Conservation (phyloP, 2,888 invertebrate genomes). For the Caenorhabditis uteleia region DNA sequence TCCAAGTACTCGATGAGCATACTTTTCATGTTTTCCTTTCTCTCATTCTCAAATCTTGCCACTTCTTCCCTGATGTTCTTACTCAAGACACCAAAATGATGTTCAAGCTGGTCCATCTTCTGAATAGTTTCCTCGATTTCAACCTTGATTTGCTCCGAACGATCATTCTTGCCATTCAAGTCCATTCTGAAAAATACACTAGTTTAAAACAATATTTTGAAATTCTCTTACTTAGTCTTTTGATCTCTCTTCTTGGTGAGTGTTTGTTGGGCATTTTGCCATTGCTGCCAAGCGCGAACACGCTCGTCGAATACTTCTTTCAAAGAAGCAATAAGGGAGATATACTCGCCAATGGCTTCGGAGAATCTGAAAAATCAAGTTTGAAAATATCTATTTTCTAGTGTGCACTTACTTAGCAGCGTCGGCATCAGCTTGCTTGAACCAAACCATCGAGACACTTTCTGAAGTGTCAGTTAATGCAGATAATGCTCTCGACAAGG, state of each 20-base stretch:
- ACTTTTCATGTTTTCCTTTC: constrained; percentile 90
- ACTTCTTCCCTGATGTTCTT: constrained; percentile 75
- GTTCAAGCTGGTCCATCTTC: constrained; percentile 81
- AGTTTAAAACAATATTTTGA: not conserved
- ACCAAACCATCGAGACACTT: constrained; percentile 80
- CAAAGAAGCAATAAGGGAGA: constrained; percentile 35
- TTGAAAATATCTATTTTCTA: not conserved
- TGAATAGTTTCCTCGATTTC: constrained; percentile 73
- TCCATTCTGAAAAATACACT: constrained; percentile 75
- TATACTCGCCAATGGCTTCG: constrained; percentile 49
- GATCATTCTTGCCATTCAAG: constrained; percentile 86
- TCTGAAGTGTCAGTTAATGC: constrained; percentile 81
- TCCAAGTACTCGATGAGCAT: constrained; percentile 90
- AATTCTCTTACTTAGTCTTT: constrained; percentile 78
- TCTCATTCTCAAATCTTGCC: constrained; percentile 90
- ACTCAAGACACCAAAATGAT: constrained; percentile 80
- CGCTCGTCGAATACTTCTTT: constrained; percentile 76
- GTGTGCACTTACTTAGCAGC: constrained; percentile 75
- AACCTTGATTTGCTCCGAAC: constrained; percentile 83
- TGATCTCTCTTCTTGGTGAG: constrained; percentile 90
- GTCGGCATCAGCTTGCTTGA: constrained; percentile 92
- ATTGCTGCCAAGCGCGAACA: constrained; percentile 88
- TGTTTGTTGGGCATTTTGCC: constrained; percentile 95
- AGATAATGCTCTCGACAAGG: constrained; percentile 85
- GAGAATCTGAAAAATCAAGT: constrained; percentile 32